Base-by-base conservation (phyloP, 2,113 vertebrate species). In the Rhineura floridana region DNA sequence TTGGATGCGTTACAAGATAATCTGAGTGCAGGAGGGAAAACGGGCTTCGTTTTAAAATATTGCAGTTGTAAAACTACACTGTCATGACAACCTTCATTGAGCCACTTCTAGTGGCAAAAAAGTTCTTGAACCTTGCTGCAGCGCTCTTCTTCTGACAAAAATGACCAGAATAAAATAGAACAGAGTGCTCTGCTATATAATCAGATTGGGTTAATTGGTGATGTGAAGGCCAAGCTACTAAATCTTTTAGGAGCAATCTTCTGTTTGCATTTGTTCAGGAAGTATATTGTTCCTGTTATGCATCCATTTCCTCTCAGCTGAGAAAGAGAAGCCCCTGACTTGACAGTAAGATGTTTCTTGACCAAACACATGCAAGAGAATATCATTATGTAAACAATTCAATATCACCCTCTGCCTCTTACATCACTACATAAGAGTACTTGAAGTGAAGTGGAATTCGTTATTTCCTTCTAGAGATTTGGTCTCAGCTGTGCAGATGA, bases 1-100 rank as follows among this genome's bases (percentile, higher is more conserved):
- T 87, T 62, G 55, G 78, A 81, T 75, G 52, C 36, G 81, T 81
- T 87, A 81, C 79, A 82, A 33, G 42, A 73, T 42, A 80, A 55
- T 25, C 52, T 70, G 12, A 81, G 42, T 25, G 42, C 19, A 81
- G 52, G 59, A 72, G 52, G 42, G 65, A 25, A 81, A 73, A 81
- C 21, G 39, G 28, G 33, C 28, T 63, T 46, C 79, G 15, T 73
- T 63, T 87, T 82, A 73, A 87, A 62, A 59, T 73, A 73, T 46
- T 62, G 52, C 39, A 62, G 39, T 62, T 59, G 78, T 63, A 73
- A 81, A 87, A 63, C 21, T 72, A 48, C 52, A 87, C 78, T 63
- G 30, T 52, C 69, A 75, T 75, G 69, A 79, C 50, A 87, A 63
- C 86, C 33, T 82, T 63, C 46, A 81, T 63, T 81, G 86, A 75